Evolutionary conservation across 1,140 invertebrate species (phyloP), one percentile per base, ranked within the genome.

Genomic region (Saccostrea echinata): DNA sequence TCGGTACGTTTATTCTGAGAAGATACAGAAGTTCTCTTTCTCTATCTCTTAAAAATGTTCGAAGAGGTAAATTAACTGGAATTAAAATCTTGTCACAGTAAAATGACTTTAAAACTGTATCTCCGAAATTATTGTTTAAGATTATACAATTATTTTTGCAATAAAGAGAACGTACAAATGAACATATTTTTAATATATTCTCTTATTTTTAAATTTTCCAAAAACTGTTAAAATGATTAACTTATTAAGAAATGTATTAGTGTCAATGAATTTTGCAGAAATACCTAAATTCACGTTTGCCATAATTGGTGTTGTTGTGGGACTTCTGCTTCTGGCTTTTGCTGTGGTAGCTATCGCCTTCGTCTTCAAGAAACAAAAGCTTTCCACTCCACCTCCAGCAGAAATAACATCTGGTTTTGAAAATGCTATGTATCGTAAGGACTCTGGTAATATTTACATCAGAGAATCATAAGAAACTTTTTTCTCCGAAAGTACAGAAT

Each of bases 391-490:
- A 76, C 27, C 24, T 33, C 12, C 9, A 76, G 68, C 24, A 16
- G 11, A 16, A 33, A 30, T 13, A 1, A 6, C 68, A 76, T 13
- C 68, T 11, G 68, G 68, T 2, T 76, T 76, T 76, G 68, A 76
- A 18, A 76, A 76, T 33, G 68, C 68, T 30, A 33, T 76, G 68
- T 76, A 76, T 33, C 12, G 27, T 35, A 76, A 76, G 27, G 68
- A 35, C 27, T 27, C 24, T 12, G 68, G 30, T 13, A 76, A 33
- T 30, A 16, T 76, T 30, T 76, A 12, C 3, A 76, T 76, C 30
- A 30, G 4, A 1, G 68, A 76, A 30, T 33, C 30, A 6, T 76
- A 76, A 76, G 21, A 21, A 21, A 61, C 55, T 0, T 21, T 61
- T 61, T 43, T 43, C 4, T 43, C 43, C 43, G 43, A 2, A 43